phyloP scores from a whole-genome alignment of 64 coral and sea anemone species.

The Actinia tenebrosa region DNA sequence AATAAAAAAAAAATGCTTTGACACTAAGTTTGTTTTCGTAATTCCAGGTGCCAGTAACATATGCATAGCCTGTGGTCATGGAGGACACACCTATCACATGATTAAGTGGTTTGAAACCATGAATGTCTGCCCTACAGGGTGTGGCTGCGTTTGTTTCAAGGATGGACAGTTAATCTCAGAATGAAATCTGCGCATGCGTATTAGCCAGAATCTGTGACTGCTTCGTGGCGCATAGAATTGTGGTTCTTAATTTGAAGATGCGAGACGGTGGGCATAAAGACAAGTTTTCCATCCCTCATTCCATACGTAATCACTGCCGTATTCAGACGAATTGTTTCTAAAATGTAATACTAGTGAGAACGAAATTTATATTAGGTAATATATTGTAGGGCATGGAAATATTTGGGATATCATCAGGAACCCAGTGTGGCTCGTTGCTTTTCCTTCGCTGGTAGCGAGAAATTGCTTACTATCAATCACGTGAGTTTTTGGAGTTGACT shows the following conservation, averaged over 20 bases:
- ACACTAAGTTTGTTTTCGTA: not conserved
- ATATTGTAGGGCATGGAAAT: no score
- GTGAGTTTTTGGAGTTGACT: no score
- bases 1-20: not conserved
- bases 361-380: no score
- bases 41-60: not conserved
- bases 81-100: slow-evolving; percentile 85
- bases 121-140: slow-evolving; percentile 86
- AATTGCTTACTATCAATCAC: no score
- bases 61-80: slow-evolving; percentile 15
- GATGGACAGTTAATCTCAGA: slow-evolving; percentile 58
- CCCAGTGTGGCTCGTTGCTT: no score
- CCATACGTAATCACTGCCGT: no score
- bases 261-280: no score
- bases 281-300: no score
- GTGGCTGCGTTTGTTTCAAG: slow-evolving; percentile 80
- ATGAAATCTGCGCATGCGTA: not conserved
- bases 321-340: no score
- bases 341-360: no score
- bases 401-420: no score
- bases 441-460: no score
- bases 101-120: slow-evolving; percentile 90
- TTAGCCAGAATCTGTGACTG: not conserved
- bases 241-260: not conserved
- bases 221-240: not conserved